These are phyloP conservation scores for Taurulus bubalis DNA, from an alignment of 2,113 vertebrate species.

Conservation along the genomic window DNA sequence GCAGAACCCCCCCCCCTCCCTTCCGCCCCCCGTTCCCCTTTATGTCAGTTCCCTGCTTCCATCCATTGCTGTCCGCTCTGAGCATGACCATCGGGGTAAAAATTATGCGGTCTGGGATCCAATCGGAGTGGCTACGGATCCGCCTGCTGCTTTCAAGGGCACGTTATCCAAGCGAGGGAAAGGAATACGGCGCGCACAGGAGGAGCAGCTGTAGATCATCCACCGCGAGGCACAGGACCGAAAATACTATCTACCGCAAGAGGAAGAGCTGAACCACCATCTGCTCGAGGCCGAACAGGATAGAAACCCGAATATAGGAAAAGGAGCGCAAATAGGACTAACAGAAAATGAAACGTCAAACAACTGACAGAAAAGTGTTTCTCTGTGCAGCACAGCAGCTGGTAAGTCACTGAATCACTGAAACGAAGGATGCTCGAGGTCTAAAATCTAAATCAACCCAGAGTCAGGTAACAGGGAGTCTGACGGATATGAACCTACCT, in stretches of 20 bases:
- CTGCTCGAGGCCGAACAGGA: conserved; percentile 10
- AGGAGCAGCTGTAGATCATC: conserved; percentile 52
- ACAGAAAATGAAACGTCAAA: background rate
- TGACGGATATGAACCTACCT: conserved; percentile 50
- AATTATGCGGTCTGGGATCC: conserved; percentile 31
- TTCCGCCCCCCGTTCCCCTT: background rate
- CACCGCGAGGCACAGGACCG: conserved; percentile 16
- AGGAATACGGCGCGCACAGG: conserved; percentile 4
- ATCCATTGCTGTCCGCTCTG: conserved; percentile 10
- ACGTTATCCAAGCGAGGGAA: conserved; percentile 33
- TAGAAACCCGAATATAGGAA: background rate
- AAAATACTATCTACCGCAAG: conserved; percentile 23
- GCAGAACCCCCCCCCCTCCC: background rate
- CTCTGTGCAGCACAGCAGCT: background rate
- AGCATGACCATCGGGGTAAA: conserved; percentile 25
- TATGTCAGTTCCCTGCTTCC: background rate
- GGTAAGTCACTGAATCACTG: background rate
- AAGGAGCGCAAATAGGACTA: background rate
- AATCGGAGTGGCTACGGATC: background rate
- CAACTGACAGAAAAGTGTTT: background rate
- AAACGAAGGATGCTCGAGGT: background rate
- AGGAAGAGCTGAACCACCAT: conserved; percentile 14
- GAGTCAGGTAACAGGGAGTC: background rate
- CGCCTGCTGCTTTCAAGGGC: conserved; percentile 63
- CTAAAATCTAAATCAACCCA: background rate